Conservation (phyloP, 1,140 invertebrate genomes). For the Camponotus pennsylvanicus region DNA sequence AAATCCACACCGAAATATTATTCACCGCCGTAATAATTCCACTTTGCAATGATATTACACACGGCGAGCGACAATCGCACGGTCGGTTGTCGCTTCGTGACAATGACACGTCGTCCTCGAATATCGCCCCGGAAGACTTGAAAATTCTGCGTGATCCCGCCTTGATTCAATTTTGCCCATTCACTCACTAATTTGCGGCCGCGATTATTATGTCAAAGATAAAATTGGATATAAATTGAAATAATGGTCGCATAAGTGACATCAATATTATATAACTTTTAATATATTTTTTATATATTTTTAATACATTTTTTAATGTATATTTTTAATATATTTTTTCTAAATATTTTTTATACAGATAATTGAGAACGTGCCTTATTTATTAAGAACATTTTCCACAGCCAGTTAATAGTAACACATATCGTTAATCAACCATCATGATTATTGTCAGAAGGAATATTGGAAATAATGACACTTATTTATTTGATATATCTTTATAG, state of each 20-base stretch:
- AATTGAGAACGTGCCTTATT: background rate
- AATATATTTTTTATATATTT: conserved; percentile 7
- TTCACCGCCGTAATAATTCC: conserved; percentile 65
- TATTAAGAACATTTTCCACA: background rate
- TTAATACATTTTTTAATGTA: background rate
- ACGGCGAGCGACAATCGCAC: conserved; percentile 3
- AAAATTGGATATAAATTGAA: background rate
- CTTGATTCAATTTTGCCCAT: background rate
- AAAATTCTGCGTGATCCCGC: conserved; percentile 7
- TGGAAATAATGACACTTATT: too few relatives aligned
- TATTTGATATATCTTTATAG: too few relatives aligned
- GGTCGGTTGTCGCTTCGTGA: conserved; percentile 21
- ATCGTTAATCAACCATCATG: too few relatives aligned
- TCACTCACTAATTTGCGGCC: too few relatives aligned
- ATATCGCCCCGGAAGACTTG: conserved; percentile 25
- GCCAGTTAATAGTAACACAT: background rate
- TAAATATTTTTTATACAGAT: background rate
- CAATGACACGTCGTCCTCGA: conserved; percentile 47
- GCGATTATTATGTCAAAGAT: background rate
- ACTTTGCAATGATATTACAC: conserved; percentile 52
- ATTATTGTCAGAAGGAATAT: too few relatives aligned
- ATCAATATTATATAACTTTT: background rate
- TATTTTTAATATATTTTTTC: background rate
- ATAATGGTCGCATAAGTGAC: background rate
- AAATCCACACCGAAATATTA: conserved; percentile 65